phyloP scores from a whole-genome alignment of 2,888 invertebrate genomes.

The Microplitis deprimator region DNA sequence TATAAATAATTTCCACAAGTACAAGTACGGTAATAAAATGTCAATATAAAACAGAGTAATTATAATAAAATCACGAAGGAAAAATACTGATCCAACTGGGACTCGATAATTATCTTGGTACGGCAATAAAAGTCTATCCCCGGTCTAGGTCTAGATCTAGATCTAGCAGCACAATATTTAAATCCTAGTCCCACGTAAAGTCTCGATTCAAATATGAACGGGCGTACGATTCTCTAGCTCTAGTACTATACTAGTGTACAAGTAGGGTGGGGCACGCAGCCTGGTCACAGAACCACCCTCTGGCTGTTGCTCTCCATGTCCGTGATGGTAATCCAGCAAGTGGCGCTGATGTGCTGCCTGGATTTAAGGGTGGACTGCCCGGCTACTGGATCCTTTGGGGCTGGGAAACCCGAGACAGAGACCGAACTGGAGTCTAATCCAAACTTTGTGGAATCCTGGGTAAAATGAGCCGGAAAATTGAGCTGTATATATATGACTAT shows the following conservation, averaged over 20 bases:
- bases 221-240: neutral
- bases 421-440: too few species aligned
- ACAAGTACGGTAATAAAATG: too few species aligned
- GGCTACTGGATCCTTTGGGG: neutral
- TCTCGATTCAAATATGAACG: neutral
- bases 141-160: too few species aligned
- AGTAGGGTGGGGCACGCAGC: slow-evolving; percentile 20
- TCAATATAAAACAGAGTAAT: too few species aligned
- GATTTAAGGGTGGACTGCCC: neutral
- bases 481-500: neutral
- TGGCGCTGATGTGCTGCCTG: neutral
- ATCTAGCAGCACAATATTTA: too few species aligned
- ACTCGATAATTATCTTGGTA: too few species aligned
- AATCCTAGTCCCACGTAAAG: neutral
- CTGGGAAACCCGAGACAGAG: too few species aligned
- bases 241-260: neutral
- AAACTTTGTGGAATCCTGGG: neutral
- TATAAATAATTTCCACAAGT: too few species aligned
- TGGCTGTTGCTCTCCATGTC: neutral
- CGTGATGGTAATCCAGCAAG: neutral
- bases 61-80: too few species aligned
- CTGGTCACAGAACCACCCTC: slow-evolving; percentile 4
- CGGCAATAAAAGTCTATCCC: too few species aligned
- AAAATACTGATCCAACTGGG: too few species aligned
- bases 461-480: neutral